Evolutionary conservation across 2,113 vertebrate genomes (phyloP), one percentile per base, ranked within the genome.

Genomic region (Nestor notabilis): DNA sequence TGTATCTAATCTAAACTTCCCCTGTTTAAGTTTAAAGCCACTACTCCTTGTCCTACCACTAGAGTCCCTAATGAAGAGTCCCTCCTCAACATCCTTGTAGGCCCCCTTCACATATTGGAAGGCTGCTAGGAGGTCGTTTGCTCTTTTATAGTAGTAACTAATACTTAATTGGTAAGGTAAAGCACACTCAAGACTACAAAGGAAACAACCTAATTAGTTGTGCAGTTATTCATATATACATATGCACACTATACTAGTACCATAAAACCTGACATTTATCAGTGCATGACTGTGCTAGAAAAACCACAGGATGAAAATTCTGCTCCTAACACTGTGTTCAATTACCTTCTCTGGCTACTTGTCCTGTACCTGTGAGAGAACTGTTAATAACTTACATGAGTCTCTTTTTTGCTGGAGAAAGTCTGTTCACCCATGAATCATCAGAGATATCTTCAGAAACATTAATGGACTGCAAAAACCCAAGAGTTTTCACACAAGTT

Each of bases 381-480:
- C 16, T 55, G 37, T 31, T 31, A 76, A 46, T 29, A 89, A 95
- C 99, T 98, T 98, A 99, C 99, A 99, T 53, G 13, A 99, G 75
- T 52, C 97, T 97, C 39, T 97, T 98, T 74, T 97, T 97, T 23
- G 76, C 96, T 27, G 98, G 96, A 72, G 98, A 98, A 63, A 99
- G 95, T 25, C 83, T 95, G 68, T 99, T 98, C 60, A 99, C 97
- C 99, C 99, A 99, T n/a, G 98, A 98, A 58, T 89, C 90, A 70
- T 98, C 97, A 18, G 96, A 89, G 24, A 23, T 65, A 46, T 96
- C 98, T 96, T 95, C 98, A 37, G 97, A 92, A 23, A 76, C 89
- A 92, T 98, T 98, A 72, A 98, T 87, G 74, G 94, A 98, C 99
- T 99, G 87, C 49, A 79, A 84, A 97, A 95, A 56, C 41, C 3